These are phyloP conservation scores for Masticophis lateralis DNA, from an alignment of 2,797 vertebrate genomes.

Conservation along the genomic window DNA sequence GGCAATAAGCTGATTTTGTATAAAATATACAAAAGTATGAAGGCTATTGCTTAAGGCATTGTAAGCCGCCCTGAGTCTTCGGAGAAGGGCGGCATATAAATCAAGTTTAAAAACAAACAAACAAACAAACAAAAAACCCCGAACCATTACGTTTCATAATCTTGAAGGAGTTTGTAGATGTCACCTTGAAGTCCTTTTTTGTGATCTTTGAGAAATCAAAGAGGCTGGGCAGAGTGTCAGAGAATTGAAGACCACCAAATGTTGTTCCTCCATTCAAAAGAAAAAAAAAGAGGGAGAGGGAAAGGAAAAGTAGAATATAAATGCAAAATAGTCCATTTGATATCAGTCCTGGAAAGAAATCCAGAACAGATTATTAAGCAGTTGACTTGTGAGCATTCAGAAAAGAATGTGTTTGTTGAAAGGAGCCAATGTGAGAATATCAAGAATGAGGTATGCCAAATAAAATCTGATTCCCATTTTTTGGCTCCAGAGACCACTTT, in stretches of 20 bases:
- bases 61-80: no score
- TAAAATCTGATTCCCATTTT: background rate
- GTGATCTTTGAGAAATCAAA: background rate
- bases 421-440: background rate
- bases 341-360: background rate
- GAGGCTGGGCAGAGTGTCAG: background rate
- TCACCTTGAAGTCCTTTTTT: background rate
- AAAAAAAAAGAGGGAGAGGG: no score
- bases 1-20: no score
- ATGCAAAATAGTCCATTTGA: background rate
- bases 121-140: no score
- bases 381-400: background rate
- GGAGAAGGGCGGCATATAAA: no score
- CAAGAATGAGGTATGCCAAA: background rate
- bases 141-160: background rate
- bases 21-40: no score
- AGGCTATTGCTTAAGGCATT: no score
- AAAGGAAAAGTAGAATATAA: background rate
- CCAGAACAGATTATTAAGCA: background rate
- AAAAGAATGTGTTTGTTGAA: background rate
- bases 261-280: background rate
- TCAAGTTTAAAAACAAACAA: no score
- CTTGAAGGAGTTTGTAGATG: background rate
- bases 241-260: background rate
- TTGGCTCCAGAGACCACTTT: background rate